Conservation (phyloP, 2,888 invertebrate species). For the Eupeodes latifasciatus region DNA sequence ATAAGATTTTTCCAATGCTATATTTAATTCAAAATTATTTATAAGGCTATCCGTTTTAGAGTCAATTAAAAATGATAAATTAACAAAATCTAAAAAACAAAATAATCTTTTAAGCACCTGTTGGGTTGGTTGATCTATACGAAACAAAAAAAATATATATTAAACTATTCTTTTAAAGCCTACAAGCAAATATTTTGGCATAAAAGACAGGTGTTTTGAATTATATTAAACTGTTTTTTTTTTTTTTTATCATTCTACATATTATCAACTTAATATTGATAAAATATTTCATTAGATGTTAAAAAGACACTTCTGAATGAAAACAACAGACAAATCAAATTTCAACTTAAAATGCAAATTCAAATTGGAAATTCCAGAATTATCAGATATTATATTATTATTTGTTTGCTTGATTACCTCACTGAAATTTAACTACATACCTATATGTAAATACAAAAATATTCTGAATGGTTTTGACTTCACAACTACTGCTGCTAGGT, state of each 20-base stretch:
- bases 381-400: constrained; percentile 1
- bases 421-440: constrained; percentile 1
- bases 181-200: background rate
- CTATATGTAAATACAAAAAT: background rate
- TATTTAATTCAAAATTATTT: no score
- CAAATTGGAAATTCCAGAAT: constrained; percentile 14
- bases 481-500: background rate
- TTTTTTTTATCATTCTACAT: background rate
- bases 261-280: background rate
- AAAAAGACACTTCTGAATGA: background rate
- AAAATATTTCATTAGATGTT: background rate
- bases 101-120: no score
- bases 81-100: no score
- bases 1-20: no score
- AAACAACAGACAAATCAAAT: background rate
- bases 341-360: constrained; percentile 12
- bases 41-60: no score
- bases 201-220: background rate
- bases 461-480: constrained; percentile 2
- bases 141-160: no score
- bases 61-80: no score
- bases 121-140: no score
- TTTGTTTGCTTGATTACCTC: constrained; percentile 25
- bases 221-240: background rate
- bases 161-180: no score